Percentiles rank a stretch among this genome's conserved stretches.
phyloP scores from a whole-genome alignment of 2,797 vertebrate species.

The Crenuchus spilurus region DNA sequence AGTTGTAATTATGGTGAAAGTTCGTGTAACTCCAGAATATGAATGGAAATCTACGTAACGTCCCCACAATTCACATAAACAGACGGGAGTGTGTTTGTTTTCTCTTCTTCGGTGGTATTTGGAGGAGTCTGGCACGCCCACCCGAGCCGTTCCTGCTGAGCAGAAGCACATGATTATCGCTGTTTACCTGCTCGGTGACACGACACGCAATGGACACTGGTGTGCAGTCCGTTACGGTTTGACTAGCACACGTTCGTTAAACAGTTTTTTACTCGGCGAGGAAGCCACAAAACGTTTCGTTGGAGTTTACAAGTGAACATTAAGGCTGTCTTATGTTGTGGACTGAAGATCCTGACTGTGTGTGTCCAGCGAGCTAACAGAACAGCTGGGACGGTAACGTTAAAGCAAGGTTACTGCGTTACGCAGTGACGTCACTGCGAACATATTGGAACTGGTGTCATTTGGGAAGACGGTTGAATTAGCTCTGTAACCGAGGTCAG shows the following conservation, averaged over 20 bases:
- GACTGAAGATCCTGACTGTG: neutral
- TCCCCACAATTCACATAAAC: too few species aligned
- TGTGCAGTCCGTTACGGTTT: neutral
- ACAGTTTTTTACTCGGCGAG: neutral
- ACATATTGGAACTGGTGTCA: too few species aligned
- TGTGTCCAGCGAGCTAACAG: neutral
- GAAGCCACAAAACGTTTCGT: neutral
- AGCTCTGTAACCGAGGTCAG: neutral
- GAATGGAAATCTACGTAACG: too few species aligned
- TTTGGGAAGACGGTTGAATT: neutral
- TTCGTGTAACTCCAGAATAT: too few species aligned
- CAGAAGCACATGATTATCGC: conserved; percentile 74
- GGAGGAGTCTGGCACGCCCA: conserved; percentile 57
- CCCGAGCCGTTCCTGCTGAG: conserved; percentile 68
- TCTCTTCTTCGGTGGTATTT: conserved; percentile 43
- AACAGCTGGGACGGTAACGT: neutral
- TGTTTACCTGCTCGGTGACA: conserved; percentile 72
- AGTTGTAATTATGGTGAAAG: too few species aligned
- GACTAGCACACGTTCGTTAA: neutral
- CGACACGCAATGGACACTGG: neutral
- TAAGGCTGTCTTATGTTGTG: neutral
- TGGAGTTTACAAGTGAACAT: neutral
- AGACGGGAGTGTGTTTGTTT: neutral
- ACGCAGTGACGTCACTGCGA: neutral
- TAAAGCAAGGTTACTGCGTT: neutral